Evolutionary conservation across 2,113 vertebrate species (phyloP).

Genomic region (Nycticryphes semicollaris): DNA sequence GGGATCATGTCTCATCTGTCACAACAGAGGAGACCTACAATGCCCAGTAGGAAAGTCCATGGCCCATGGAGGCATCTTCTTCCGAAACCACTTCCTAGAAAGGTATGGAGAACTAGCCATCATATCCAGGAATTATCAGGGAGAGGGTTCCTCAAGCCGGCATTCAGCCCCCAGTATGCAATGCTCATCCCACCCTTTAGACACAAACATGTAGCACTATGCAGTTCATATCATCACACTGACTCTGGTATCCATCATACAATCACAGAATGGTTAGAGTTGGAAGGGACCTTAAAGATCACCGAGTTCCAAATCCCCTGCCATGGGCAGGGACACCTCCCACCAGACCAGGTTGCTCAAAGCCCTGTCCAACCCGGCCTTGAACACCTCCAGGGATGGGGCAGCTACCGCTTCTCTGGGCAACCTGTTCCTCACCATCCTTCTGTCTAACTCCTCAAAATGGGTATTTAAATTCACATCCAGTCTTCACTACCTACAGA

Average conservation of each 20-base stretch:
- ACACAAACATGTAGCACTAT: accelerated
- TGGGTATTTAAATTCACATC: neutral
- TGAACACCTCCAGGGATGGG: neutral
- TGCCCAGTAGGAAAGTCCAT: neutral
- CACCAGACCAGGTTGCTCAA: neutral
- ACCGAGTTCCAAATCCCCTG: too few species aligned
- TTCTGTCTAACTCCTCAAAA: neutral
- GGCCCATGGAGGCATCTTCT: neutral
- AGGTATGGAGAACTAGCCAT: neutral
- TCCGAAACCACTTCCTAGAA: neutral
- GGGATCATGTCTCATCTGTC: neutral
- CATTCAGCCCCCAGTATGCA: neutral
- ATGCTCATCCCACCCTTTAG: neutral
- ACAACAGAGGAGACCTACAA: accelerated
- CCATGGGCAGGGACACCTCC: neutral
- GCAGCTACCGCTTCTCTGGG: neutral
- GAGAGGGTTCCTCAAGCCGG: neutral
- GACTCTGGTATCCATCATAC: neutral
- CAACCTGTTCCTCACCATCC: neutral
- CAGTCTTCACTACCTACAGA: neutral
- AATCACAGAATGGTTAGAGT: neutral
- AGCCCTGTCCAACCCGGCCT: neutral
- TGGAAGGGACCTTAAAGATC: too few species aligned
- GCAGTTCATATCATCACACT: neutral
- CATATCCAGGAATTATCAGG: neutral